These are phyloP conservation scores for Bursaphelenchus okinawaensis DNA, from an alignment of 2,888 invertebrate species.

Conservation along the genomic window DNA sequence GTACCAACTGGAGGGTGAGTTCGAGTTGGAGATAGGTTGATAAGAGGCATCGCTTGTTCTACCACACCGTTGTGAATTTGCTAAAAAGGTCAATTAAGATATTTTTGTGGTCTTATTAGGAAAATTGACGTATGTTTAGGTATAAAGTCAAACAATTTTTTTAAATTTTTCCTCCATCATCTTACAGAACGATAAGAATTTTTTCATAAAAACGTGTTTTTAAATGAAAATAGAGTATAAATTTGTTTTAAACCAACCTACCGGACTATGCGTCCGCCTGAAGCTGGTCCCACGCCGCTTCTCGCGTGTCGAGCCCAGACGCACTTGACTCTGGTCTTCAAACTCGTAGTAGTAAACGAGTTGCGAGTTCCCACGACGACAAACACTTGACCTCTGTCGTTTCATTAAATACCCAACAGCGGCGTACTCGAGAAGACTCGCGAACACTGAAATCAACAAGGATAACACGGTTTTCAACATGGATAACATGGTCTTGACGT, in stretches of 20 bases:
- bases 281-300: neutral
- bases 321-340: constrained; percentile 23
- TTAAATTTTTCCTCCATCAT: too few species aligned
- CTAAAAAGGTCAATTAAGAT: too few species aligned
- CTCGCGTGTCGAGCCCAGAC: constrained; percentile 7
- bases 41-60: constrained; percentile 28
- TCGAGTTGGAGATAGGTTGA: constrained; percentile 25
- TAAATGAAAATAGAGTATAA: too few species aligned
- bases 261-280: neutral
- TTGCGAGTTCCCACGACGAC: constrained; percentile 1
- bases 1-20: constrained; percentile 7
- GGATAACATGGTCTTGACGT: too few species aligned
- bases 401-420: constrained; percentile 56
- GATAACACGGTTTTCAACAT: too few species aligned
- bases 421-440: constrained; percentile 54
- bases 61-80: constrained; percentile 26
- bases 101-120: too few species aligned
- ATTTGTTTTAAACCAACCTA: too few species aligned
- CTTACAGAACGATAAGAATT: too few species aligned
- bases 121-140: too few species aligned
- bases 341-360: constrained; percentile 32
- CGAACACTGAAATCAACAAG: constrained; percentile 54
- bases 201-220: too few species aligned
- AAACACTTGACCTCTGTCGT: constrained; percentile 18
- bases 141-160: too few species aligned